Evolutionary conservation across 2,113 vertebrate genomes (phyloP), one percentile per base, ranked within the genome.

Genomic region (Pterocles orientalis): DNA sequence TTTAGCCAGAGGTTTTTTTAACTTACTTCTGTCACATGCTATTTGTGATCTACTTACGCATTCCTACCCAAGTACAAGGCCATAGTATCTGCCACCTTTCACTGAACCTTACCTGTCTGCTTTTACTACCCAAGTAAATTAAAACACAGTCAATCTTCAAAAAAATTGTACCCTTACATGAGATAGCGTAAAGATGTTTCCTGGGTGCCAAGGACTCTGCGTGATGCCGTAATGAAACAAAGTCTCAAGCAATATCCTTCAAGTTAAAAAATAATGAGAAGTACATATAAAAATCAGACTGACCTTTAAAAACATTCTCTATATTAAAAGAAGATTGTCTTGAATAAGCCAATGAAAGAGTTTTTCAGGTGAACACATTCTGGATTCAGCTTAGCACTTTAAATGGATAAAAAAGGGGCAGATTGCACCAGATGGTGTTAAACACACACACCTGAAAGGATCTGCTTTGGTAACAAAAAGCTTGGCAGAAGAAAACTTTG

Each of bases 21-120:
- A 78, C 28, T 53, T 58, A 66, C 23, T 80, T 94, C 61, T 92
- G 72, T 92, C 94, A 82, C 34, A 61, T 28, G 48, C 81, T 82
- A 79, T 93, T 96, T 89, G 80, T 57, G 88, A 73, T 48, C 85
- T 43, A 70, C 2, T 3, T 39, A 90, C 76, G 66, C 65, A 90
- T 82, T 92, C 53, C 75, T 68, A 50, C 31, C 62, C 45, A 82
- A 79, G 76, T 82, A 69, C 29, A 96, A 93, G 87, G 51, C 65
- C 78, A 70, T 8, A 83, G 45, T 82, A 89, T 71, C 64, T 34
- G 43, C 34, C 76, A 73, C 84, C 36, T 90, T 94, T 78, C 36
- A 17, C 4, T 86, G 76, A 94, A 93, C 47, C 62, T 87, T 57
- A 90, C 84, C 80, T 88, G 91, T 53, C 88, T 91, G 68, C 71